These are phyloP conservation scores for Cantharis nigra DNA, from an alignment of 2,888 invertebrate genomes.

Conservation along the genomic window DNA sequence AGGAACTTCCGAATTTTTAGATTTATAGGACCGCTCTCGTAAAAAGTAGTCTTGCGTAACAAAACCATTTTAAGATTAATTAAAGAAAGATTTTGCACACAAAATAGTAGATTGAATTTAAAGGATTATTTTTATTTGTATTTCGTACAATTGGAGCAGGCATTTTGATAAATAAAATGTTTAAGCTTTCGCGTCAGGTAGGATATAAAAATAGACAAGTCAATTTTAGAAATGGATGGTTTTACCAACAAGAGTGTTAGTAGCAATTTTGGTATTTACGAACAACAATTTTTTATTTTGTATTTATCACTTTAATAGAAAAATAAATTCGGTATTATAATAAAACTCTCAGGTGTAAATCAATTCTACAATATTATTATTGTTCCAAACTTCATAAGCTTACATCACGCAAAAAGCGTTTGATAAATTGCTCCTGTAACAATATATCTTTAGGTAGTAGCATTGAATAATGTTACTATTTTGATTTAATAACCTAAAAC, in stretches of 20 bases:
- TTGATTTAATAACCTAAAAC: background rate
- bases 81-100: background rate
- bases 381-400: slow-evolving; percentile 6
- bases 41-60: background rate
- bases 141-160: background rate
- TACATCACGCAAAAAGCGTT: slow-evolving; percentile 6
- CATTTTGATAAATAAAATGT: background rate
- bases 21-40: background rate
- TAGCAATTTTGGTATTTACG: background rate
- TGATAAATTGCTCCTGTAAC: slow-evolving; percentile 1
- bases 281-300: background rate
- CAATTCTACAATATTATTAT: slow-evolving; percentile 4
- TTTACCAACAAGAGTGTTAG: background rate
- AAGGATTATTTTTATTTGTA: background rate
- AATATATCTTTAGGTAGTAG: background rate
- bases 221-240: background rate
- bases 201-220: background rate
- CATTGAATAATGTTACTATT: background rate
- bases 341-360: slow-evolving; percentile 7
- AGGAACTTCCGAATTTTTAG: background rate
- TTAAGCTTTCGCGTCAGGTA: background rate
- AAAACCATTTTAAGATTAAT: background rate
- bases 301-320: background rate
- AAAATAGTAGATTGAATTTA: background rate
- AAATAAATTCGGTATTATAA: background rate